Conservation (phyloP, 92 coral and sea anemone genomes). For the Palythoa grandis region DNA sequence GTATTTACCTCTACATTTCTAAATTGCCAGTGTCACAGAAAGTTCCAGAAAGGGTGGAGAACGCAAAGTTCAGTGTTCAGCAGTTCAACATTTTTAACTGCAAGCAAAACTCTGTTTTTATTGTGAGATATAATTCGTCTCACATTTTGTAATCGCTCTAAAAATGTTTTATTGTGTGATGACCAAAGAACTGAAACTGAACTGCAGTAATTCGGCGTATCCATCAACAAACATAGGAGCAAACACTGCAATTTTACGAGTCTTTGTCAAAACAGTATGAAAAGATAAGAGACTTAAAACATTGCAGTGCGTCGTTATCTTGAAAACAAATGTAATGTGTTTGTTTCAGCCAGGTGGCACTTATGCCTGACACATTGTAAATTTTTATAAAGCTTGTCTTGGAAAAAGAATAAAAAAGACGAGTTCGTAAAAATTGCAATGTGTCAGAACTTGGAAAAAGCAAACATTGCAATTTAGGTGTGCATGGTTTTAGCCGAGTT, state of each 20-base stretch:
- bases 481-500: neutral
- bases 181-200: neutral
- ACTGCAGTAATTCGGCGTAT: neutral
- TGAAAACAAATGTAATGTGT: neutral
- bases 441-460: neutral
- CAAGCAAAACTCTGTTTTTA: neutral
- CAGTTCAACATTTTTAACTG: neutral
- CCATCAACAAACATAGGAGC: neutral
- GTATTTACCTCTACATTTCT: neutral
- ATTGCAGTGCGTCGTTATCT: neutral
- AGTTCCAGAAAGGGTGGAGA: neutral
- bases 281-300: neutral
- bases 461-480: neutral
- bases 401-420: neutral
- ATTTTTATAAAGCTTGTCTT: slow-evolving; percentile 7
- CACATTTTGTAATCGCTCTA: neutral
- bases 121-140: neutral
- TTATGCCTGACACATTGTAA: neutral
- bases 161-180: no score
- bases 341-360: neutral
- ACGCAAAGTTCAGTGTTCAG: neutral
- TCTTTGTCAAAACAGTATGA: neutral
- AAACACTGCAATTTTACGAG: neutral
- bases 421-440: slow-evolving; percentile 2
- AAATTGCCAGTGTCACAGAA: neutral